Base-by-base conservation (phyloP, 2,797 vertebrate genomes). In the Spinus olivaceus region DNA sequence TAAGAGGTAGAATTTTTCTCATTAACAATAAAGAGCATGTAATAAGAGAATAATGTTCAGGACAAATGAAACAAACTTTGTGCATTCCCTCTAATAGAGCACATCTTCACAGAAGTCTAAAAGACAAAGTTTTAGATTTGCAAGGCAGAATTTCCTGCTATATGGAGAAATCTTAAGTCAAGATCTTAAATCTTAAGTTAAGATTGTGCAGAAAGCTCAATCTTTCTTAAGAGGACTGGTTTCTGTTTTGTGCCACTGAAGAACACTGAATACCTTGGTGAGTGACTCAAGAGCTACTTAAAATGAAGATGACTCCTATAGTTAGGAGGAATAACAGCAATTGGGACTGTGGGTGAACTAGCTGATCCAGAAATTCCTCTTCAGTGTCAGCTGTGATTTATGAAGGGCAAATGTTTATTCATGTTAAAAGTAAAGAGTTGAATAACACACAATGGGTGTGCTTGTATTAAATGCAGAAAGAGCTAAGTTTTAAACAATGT, bases 311-410 rank as follows among this genome's bases (percentile, higher is more conserved):
- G 9, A 54, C 17, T 82, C 66, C 86, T 37, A 25, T 1, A 78
- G 81, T 71, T 41, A 67, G 59, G 50, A 92, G 63, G 69, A 93
- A 47, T 42, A 92, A 83, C 7, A 85, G 76, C 69, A 83, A 41
- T 1, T 65, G 61, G 84, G 78, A 57, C 53, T 61, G 69, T 0
- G 1, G 74, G 64, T 65, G 81, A 94, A 81, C 50, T 17, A 92
- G 63, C 72, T 84, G 57, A 88, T 88, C 81, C 61, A 94, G 94
- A 86, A 92, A 93, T 42, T 81, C 67, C 42, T 86, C 87, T 65
- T 78, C 53, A 63, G 32, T 74, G 86, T 78, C 92, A 92, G 61
- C 76, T 49, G 81, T 78, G 93, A 93, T 94, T 92, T 81, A 89
- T 37, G 51, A 90, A 89, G 79, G 64, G 79, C 30, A 92, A 90